Evolutionary conservation across 2,113 vertebrate species (phyloP).

Genomic region (Haplotaxodon microlepis): DNA sequence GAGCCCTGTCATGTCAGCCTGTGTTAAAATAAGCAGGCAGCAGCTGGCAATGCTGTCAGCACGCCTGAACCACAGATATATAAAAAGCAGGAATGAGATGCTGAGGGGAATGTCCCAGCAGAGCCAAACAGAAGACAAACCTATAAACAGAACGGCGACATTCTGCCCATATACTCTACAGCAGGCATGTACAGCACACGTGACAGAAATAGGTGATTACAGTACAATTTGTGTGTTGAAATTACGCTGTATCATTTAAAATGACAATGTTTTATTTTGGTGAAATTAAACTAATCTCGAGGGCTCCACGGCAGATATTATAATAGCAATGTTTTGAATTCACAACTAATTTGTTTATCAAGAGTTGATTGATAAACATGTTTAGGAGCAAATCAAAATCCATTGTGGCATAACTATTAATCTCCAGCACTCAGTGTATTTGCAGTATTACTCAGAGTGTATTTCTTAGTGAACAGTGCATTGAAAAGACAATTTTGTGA

Average conservation of each 20-base stretch:
- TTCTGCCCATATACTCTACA: slow-evolving; percentile 33
- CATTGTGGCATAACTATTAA: background rate
- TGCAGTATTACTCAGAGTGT: background rate
- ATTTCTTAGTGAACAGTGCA: background rate
- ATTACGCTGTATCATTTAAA: background rate
- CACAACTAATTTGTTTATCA: background rate
- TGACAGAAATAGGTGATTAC: slow-evolving; percentile 10
- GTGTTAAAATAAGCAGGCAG: slow-evolving; percentile 70
- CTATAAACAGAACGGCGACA: slow-evolving; percentile 63
- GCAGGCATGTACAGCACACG: slow-evolving; percentile 2
- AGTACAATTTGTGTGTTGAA: background rate
- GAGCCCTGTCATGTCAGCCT: slow-evolving; percentile 35
- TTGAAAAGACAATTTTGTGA: background rate
- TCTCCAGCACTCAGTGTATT: background rate
- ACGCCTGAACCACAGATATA: slow-evolving; percentile 50
- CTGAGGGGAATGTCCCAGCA: slow-evolving; percentile 47
- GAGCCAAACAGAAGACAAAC: slow-evolving; percentile 48
- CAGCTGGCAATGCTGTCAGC: slow-evolving; percentile 76
- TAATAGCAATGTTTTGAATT: background rate
- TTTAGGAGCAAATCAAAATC: background rate
- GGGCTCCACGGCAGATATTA: background rate
- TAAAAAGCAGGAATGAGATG: slow-evolving; percentile 66
- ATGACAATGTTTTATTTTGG: background rate
- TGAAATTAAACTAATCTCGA: background rate
- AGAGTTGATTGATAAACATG: background rate